These are phyloP conservation scores for Vannuccia rotundouncinata DNA, from an alignment of 2,888 invertebrate genomes.

Conservation along the genomic window DNA sequence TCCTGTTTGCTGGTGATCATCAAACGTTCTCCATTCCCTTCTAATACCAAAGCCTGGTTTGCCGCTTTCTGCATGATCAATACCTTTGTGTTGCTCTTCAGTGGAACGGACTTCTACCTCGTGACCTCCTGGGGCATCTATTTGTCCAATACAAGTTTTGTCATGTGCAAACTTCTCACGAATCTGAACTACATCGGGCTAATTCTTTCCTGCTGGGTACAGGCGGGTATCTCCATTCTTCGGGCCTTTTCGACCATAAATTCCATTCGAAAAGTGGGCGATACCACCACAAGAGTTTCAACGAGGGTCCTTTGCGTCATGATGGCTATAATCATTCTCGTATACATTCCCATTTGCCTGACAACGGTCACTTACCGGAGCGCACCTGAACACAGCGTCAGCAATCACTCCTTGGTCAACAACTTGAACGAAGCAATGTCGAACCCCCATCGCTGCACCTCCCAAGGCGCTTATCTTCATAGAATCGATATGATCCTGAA, in stretches of 20 bases:
- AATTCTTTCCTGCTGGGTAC: background rate
- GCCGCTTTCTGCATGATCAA: background rate
- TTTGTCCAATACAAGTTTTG: background rate
- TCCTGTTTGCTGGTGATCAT: background rate
- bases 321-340: background rate
- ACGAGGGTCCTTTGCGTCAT: background rate
- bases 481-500: background rate
- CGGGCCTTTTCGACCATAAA: background rate
- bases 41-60: background rate
- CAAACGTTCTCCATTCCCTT: background rate
- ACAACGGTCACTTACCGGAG: background rate
- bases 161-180: background rate
- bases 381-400: background rate
- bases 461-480: background rate
- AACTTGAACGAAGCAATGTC: background rate
- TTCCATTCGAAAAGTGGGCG: background rate
- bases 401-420: background rate
- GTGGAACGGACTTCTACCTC: conserved; percentile 25
- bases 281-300: background rate
- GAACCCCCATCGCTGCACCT: background rate
- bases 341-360: background rate
- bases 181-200: conserved; percentile 13
- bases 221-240: background rate
- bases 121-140: background rate
- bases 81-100: background rate